These are phyloP conservation scores for Ovibos moschatus DNA, from an alignment of 2,113 vertebrate species.

Conservation along the genomic window DNA sequence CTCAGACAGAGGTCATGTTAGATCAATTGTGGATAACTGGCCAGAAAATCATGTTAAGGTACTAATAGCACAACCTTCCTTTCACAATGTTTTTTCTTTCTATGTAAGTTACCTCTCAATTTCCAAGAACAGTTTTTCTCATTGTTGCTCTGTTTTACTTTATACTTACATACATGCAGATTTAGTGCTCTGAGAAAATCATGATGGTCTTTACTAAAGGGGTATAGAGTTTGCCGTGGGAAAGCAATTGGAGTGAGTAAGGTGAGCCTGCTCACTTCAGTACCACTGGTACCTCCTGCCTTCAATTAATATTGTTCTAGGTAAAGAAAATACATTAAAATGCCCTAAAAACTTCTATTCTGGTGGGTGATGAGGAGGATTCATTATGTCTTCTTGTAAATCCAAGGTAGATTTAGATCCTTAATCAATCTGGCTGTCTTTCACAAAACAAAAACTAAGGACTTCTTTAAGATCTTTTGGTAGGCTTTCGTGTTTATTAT, in stretches of 20 bases:
- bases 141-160: slow-evolving; percentile 44
- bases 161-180: slow-evolving; percentile 7
- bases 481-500: neutral
- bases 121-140: slow-evolving; percentile 28
- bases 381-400: neutral
- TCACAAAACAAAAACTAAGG: neutral
- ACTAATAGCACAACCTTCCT: slow-evolving; percentile 30
- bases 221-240: neutral
- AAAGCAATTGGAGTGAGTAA: neutral
- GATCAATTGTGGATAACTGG: slow-evolving; percentile 97
- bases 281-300: neutral
- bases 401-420: neutral
- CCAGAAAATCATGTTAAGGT: slow-evolving; percentile 95
- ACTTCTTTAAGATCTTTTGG: neutral
- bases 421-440: slow-evolving; percentile 1
- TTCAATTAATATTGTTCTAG: neutral
- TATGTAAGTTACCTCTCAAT: slow-evolving; percentile 52
- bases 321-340: neutral
- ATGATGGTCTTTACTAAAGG: neutral
- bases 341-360: neutral
- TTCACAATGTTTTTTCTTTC: slow-evolving; percentile 49
- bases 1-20: slow-evolving; percentile 94
- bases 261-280: neutral
- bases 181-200: slow-evolving; percentile 9
- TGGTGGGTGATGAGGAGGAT: neutral